Conservation (phyloP, 2,888 invertebrate species). For the Apodemia zela region DNA sequence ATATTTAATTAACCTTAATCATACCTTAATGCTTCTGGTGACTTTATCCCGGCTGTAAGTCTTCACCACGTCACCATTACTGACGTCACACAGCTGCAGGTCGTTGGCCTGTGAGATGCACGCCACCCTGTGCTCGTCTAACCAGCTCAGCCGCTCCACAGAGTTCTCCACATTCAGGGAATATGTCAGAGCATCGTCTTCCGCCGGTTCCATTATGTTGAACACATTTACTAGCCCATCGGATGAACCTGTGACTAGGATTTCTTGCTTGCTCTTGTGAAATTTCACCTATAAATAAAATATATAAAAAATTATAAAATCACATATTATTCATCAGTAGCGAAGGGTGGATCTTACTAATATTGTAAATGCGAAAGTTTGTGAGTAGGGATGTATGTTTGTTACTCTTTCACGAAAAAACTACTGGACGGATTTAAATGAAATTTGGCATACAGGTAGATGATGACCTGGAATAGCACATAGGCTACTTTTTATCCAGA, state of each 20-base stretch:
- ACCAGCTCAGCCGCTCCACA: conserved; percentile 83
- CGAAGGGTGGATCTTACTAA: no score
- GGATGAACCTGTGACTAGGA: conserved; percentile 86
- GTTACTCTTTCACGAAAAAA: no score
- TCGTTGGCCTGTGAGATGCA: conserved; percentile 87
- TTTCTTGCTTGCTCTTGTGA: conserved; percentile 83
- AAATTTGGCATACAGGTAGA: no score
- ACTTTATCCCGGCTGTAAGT: conserved; percentile 81
- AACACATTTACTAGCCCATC: conserved; percentile 94
- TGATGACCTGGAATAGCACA: no score
- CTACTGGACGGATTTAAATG: no score
- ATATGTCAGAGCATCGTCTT: conserved; percentile 89
- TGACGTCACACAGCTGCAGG: conserved; percentile 83
- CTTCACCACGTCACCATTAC: conserved; percentile 80
- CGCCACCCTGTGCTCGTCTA: conserved; percentile 66
- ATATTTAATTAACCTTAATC: no score
- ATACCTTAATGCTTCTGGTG: conserved; percentile 78
- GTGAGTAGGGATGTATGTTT: no score
- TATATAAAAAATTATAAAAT: not conserved
- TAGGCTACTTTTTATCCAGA: no score
- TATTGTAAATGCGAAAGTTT: no score
- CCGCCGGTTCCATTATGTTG: conserved; percentile 85
- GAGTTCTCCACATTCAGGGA: conserved; percentile 90
- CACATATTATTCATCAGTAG: not conserved
- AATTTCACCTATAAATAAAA: conserved; percentile 80